Base-by-base conservation (phyloP, 2,113 vertebrate genomes). In the Muntiacus muntjak region DNA sequence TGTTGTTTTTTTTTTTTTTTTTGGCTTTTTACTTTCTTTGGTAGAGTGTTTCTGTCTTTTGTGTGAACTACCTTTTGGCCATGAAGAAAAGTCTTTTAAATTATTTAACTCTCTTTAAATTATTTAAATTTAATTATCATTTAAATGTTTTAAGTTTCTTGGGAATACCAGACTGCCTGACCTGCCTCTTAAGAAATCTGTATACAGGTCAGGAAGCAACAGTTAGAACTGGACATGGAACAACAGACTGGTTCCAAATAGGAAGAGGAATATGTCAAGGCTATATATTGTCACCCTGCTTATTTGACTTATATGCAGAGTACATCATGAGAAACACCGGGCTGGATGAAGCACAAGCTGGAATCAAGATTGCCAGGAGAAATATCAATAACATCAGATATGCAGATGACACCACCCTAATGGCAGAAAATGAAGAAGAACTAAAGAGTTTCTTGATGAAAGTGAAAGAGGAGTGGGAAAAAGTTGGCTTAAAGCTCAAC, bases 81-180 rank as follows among this genome's bases (percentile, higher is more conserved):
- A 16, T 78, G 58, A 91, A 90, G 36, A 89, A 95, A 93, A 86
- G 33, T 50, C 74, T 97, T 97, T 87, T 94, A 96, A 98, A 97
- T 98, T 98, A 97, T 95, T 98, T 94, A 92, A 98, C 93, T 87
- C 89, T 98, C 91, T 96, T 8, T 0, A 26, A 67, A 67, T 67
- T 71, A 40, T 40, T 71, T 71, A 36, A 71, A 71, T 71, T 36
- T 5, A 36, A 71, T 23, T 71, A 36, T 71, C 21, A 36, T 71
- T 71, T 23, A 36, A 36, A 71, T 0, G 21, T 36, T 71, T 23
- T 36, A 71, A 36, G 17, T 71, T n/a, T 23, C 19, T 71, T 71
- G 67, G n/a, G n/a, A 71, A 71, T 71, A 71, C 17, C 19, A 71
- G n/a, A 71, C 19, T 19, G 12, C n/a, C 67, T 36, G 67, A 71